Evolutionary conservation across 1,140 invertebrate genomes (phyloP).

Genomic region (Drosophila yakuba): DNA sequence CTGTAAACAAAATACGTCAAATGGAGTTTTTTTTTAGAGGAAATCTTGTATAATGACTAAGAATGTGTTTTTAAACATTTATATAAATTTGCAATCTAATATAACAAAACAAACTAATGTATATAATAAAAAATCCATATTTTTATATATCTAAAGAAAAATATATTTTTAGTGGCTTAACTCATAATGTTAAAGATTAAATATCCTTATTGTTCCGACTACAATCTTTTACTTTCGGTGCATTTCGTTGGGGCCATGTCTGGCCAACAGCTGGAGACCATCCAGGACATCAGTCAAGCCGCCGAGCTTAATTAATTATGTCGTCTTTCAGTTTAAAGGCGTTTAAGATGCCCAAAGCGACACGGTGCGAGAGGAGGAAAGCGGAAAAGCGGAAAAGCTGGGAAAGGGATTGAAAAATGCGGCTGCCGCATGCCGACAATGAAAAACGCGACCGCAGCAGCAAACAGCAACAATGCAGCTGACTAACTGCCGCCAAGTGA

Average conservation of each 20-base stretch:
- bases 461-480: slow-evolving; percentile 72
- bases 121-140: no score
- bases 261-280: slow-evolving; percentile 25
- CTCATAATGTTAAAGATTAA: background rate
- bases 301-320: slow-evolving; percentile 82
- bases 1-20: background rate
- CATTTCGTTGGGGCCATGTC: background rate
- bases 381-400: slow-evolving; percentile 1
- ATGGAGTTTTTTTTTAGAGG: no score
- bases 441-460: slow-evolving; percentile 78
- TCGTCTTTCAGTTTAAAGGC: slow-evolving; percentile 82
- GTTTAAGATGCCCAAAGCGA: slow-evolving; percentile 64
- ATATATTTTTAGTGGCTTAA: no score
- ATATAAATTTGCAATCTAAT: no score
- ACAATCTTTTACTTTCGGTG: background rate
- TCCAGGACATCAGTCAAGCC: slow-evolving; percentile 73
- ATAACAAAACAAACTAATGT: no score
- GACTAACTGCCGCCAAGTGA: slow-evolving; percentile 80
- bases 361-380: slow-evolving; percentile 5
- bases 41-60: background rate
- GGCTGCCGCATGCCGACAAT: slow-evolving; percentile 78
- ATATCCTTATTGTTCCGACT: background rate
- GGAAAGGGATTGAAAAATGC: slow-evolving; percentile 72
- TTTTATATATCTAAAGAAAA: no score
- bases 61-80: no score